Conservation (phyloP, 2,113 vertebrate genomes). For the Takifugu bimaculatus region DNA sequence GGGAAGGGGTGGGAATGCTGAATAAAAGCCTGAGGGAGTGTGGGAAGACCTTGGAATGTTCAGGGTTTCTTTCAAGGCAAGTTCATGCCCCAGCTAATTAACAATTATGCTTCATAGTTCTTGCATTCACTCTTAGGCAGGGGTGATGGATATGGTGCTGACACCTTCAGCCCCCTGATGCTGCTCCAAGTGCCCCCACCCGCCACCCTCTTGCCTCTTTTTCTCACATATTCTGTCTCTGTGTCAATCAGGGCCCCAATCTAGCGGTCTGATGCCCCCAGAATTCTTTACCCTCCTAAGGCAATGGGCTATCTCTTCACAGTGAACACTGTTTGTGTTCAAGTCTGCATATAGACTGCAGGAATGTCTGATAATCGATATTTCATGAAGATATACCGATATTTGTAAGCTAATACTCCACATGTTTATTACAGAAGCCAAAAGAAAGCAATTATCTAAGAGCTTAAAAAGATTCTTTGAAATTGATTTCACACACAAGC, state of each 20-base stretch:
- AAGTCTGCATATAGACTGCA: neutral
- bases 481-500: too few relatives aligned
- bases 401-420: too few relatives aligned
- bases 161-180: slow-evolving; percentile 52
- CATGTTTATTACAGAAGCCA: too few relatives aligned
- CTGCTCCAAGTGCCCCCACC: slow-evolving; percentile 32
- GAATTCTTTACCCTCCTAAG: slow-evolving; percentile 41
- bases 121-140: slow-evolving; percentile 56
- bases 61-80: slow-evolving; percentile 50
- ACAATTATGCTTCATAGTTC: slow-evolving; percentile 62
- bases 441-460: too few relatives aligned
- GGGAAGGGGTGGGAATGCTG: neutral
- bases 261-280: slow-evolving; percentile 47
- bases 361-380: too few relatives aligned
- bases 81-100: slow-evolving; percentile 71
- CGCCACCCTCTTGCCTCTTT: slow-evolving; percentile 16
- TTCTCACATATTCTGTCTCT: slow-evolving; percentile 45
- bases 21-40: slow-evolving; percentile 40
- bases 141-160: slow-evolving; percentile 67
- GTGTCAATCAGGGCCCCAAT: slow-evolving; percentile 55
- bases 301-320: too few relatives aligned
- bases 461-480: too few relatives aligned
- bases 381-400: too few relatives aligned
- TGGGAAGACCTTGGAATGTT: slow-evolving; percentile 61
- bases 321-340: slow-evolving; percentile 20